These are phyloP conservation scores for Scolopax bukidnonensis DNA, from an alignment of 2,797 vertebrate genomes.

Conservation along the genomic window DNA sequence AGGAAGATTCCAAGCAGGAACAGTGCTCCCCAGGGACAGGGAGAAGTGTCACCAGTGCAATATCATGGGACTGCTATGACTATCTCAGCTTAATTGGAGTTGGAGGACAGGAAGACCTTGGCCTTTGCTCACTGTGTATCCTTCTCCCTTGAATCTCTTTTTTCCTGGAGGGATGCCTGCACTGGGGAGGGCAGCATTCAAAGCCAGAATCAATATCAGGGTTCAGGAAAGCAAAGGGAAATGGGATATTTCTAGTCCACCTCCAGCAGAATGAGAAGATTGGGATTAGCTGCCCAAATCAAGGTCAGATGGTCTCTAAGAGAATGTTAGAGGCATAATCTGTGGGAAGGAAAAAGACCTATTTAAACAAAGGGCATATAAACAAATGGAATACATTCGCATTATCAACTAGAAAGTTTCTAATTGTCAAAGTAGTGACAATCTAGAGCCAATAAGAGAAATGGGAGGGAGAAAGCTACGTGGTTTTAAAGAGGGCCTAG, in stretches of 20 bases:
- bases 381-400: background rate
- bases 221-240: background rate
- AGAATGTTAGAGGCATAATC: background rate
- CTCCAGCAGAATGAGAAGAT: background rate
- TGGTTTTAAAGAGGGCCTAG: background rate
- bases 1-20: background rate
- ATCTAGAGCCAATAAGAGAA: background rate
- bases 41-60: background rate
- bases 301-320: background rate
- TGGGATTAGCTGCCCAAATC: background rate
- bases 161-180: background rate
- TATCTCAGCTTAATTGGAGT: background rate
- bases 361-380: background rate
- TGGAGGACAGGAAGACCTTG: background rate
- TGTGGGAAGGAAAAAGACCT: background rate
- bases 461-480: background rate
- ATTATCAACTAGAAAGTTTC: background rate
- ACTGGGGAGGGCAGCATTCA: background rate
- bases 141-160: background rate
- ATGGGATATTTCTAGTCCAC: background rate
- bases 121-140: background rate
- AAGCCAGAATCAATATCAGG: background rate
- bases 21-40: background rate
- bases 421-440: background rate
- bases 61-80: background rate